Base-by-base conservation (phyloP, 2,113 vertebrate genomes). In the Panurus biarmicus region DNA sequence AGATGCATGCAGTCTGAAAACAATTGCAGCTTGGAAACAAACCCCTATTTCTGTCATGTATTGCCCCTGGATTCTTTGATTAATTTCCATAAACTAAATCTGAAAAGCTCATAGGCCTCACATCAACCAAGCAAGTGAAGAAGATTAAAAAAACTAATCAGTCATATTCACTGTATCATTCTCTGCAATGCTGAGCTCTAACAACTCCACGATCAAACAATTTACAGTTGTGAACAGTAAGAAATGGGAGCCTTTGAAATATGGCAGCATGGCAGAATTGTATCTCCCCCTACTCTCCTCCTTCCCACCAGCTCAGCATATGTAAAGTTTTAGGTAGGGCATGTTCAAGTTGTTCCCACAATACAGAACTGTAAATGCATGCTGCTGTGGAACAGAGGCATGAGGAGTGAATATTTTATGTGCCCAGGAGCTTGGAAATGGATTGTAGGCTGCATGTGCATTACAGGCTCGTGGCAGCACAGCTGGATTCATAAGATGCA, bases 211-310 rank as follows among this genome's bases (percentile, higher is more conserved):
- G 40, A 93, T 93, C 85, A 92, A 96, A 95, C 4, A 0, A 60
- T 72, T 64, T 94, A 57, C 76, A 91, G 73, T 88, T 91, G 79
- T 91, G 92, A 95, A 91, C 64, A 73, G 17, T 64, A 58, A 95
- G 54, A 90, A 85, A 89, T 25, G 28, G 22, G 26, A 91, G 75
- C 48, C 79, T 94, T 69, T 91, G 82, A 94, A 94, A 93, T 40
- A 77, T 18, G 78, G 48, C 48, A 77, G 24, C 61, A 28, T 25
- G 57, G 73, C 69, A 91, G 79, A 90, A 90, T 77, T 1, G 0
- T 77, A 35, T 62, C 44, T 84, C 9, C 8, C 29, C 18, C 4
- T 58, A 9, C 15, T 48, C 75, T 80, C 25, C 6, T 44, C 60
- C 36, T 87, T 86, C 78, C 53, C 44, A 77, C 40, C 31, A 82